These are phyloP conservation scores for Saturnia japonica DNA, from an alignment of 2,888 invertebrate species.

Conservation along the genomic window DNA sequence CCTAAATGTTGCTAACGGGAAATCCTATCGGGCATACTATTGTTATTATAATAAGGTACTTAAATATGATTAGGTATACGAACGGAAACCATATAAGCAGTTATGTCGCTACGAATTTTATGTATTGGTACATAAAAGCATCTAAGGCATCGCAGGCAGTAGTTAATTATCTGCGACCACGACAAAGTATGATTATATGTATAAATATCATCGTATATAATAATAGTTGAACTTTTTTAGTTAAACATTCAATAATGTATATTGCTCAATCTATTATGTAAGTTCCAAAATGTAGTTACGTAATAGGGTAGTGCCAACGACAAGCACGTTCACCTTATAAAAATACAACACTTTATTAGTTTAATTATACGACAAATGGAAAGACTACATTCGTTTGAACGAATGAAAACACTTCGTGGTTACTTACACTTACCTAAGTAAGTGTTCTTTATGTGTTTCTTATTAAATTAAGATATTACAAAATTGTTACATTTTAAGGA, in stretches of 20 bases:
- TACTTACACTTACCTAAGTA: too few species aligned
- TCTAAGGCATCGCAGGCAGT: background rate
- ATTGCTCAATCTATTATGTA: background rate
- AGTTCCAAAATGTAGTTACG: background rate
- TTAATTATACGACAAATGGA: background rate
- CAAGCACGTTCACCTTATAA: conserved; percentile 1
- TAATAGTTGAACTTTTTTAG: too few species aligned
- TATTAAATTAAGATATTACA: background rate
- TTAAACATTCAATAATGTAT: background rate
- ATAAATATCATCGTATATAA: too few species aligned
- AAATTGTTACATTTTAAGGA: too few species aligned
- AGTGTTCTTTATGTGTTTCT: background rate
- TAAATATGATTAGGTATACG: background rate
- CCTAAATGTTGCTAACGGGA: too few species aligned
- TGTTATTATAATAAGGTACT: too few species aligned
- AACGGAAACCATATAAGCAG: background rate
- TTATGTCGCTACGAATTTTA: background rate
- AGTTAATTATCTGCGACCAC: background rate
- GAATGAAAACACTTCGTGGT: conserved; percentile 3
- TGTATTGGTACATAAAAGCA: background rate
- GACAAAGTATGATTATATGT: background rate
- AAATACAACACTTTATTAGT: background rate
- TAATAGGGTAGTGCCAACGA: conserved; percentile 5
- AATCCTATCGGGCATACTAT: too few species aligned
- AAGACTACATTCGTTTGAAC: conserved; percentile 9